Conservation (phyloP, 2,113 vertebrate genomes). For the Coregonus clupeaformis region DNA sequence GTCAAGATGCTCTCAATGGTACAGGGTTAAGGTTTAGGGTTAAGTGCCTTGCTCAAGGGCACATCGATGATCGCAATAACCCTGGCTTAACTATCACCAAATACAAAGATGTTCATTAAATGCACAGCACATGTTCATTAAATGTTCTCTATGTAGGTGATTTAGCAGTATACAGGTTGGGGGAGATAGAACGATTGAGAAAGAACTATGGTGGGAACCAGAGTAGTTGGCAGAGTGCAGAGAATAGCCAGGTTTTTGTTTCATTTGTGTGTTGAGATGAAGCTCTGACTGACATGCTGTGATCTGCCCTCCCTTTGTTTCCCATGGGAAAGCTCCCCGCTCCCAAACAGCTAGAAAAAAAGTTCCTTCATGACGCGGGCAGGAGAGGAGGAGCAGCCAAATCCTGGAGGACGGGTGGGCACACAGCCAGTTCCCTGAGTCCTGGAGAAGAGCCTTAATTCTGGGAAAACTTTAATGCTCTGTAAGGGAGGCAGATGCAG, state of each 20-base stretch:
- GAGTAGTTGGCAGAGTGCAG: neutral
- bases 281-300: conserved; percentile 17
- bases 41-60: no score
- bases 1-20: no score
- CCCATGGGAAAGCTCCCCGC: conserved; percentile 17
- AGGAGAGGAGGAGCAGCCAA: conserved; percentile 6
- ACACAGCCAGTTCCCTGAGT: neutral
- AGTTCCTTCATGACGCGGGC: neutral
- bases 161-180: no score
- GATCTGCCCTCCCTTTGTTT: conserved; percentile 12
- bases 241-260: conserved; percentile 2
- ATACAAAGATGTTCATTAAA: no score
- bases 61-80: no score
- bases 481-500: no score
- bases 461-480: no score
- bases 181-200: neutral
- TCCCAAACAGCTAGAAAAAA: neutral
- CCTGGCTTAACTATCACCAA: no score
- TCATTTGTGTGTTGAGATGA: neutral
- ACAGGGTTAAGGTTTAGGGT: no score
- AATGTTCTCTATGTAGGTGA: no score
- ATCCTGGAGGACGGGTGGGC: conserved; percentile 31
- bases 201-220: neutral
- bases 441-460: neutral
- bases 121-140: neutral